Evolutionary conservation across 2,888 invertebrate species (phyloP).

Genomic region (Phasia obesa): DNA sequence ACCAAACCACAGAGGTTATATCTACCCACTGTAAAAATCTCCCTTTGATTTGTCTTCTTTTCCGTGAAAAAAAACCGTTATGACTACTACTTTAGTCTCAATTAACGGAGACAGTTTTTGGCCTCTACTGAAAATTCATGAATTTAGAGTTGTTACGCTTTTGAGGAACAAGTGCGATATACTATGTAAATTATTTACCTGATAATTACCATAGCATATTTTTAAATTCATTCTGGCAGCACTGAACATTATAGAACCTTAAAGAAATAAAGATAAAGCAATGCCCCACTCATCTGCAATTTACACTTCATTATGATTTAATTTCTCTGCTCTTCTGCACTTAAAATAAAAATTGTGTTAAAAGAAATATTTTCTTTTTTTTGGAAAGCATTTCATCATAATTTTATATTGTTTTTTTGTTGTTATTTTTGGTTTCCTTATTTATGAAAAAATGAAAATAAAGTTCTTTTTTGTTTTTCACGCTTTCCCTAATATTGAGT

Average conservation of each 20-base stretch:
- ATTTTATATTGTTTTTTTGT: conserved; percentile 30
- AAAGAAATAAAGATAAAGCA: conserved; percentile 4
- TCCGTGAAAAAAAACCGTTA: too few relatives aligned
- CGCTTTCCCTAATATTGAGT: conserved; percentile 48
- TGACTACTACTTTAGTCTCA: too few relatives aligned
- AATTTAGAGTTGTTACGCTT: too few relatives aligned
- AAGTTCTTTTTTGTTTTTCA: conserved; percentile 47
- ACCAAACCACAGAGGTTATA: too few relatives aligned
- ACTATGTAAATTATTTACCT: too few relatives aligned
- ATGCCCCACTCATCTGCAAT: not conserved
- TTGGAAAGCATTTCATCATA: conserved; percentile 54
- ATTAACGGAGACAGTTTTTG: too few relatives aligned
- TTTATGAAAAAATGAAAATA: conserved; percentile 40
- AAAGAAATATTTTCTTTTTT: conserved; percentile 7
- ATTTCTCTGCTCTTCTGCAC: not conserved
- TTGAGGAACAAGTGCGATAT: too few relatives aligned
- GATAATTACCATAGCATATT: too few relatives aligned
- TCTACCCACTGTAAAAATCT: too few relatives aligned
- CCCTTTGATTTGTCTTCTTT: too few relatives aligned
- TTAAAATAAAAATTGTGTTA: not conserved
- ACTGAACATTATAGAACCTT: not conserved
- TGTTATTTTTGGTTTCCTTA: conserved; percentile 25
- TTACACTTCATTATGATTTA: not conserved
- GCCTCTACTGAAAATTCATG: too few relatives aligned
- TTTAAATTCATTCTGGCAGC: not conserved